Base-by-base conservation (phyloP, 1,140 invertebrate species). In the Solenopsis fugax region DNA sequence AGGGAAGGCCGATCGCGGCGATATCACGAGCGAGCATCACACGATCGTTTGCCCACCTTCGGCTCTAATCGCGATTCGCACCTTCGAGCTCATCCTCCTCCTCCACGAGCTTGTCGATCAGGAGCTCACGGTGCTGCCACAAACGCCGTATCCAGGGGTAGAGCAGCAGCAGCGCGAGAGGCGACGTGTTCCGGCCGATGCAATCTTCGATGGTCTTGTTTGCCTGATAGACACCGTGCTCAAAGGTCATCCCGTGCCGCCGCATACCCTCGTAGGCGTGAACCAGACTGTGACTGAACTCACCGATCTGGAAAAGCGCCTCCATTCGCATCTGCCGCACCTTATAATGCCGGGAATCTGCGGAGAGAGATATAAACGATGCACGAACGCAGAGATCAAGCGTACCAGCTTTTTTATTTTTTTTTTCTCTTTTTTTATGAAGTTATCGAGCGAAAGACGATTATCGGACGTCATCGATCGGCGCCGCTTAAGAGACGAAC, bases 201-300 rank as follows among this genome's bases (percentile, higher is more conserved):
- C 94, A 95, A 86, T 94, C 90, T 77, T 95, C 92, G 48, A 95
- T 86, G 1, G 93, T 93, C 86, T 93, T 92, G 58, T 90, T 93
- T 0, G 90, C 93, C 18, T 92, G 89, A 37, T 87, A 88, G n/a
- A 94, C 88, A 0, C 89, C 92, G 24, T 85, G 82, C 48, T 91
- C 88, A 41, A 94, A 93, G 10, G 90, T 91, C 62, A 85, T 88
- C 3, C 16, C 64, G 37, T 18, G 85, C 7, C 87, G 78, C 13
- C 73, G 85, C 41, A 56, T 52, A 1, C 93, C 93, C 12, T 85
- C 87, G 58, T 94, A 80, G 0, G 93, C 93, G 62, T 93, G 90
- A 16, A 93, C 87, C 56, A 94, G 78, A 76, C 93, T 93, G 41
- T 84, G 75, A 9, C 89, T 89, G 75, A 94, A 94, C 69, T 95